These are phyloP conservation scores for Onychomys leucogaster DNA, from an alignment of 2,797 vertebrate genomes.

Conservation along the genomic window DNA sequence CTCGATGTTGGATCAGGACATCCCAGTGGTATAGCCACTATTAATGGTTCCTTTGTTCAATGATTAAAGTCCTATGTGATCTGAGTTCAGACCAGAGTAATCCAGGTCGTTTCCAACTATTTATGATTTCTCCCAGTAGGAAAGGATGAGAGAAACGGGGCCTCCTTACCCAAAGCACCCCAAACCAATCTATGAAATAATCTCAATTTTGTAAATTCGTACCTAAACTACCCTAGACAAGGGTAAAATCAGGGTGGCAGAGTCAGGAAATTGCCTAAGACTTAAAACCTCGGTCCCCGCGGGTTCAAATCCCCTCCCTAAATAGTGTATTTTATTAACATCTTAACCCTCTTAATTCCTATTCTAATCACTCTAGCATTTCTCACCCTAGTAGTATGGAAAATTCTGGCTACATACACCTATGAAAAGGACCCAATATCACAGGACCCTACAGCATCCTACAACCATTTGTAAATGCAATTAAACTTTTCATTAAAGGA, in stretches of 20 bases:
- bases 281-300: background rate
- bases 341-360: accelerated
- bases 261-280: background rate
- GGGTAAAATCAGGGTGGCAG: background rate
- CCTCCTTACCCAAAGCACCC: background rate
- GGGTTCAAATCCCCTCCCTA: background rate
- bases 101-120: background rate
- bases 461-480: no score
- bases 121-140: background rate
- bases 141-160: background rate
- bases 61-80: background rate
- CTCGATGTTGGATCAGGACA: background rate
- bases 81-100: background rate
- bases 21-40: background rate
- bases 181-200: background rate
- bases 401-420: no score
- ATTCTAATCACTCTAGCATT: background rate
- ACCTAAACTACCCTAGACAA: background rate
- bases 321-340: background rate
- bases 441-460: no score
- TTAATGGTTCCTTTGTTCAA: background rate
- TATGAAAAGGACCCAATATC: no score
- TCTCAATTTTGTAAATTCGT: background rate
- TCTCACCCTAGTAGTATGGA: no score
- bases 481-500: background rate